Base-by-base conservation (phyloP, 2,888 invertebrate genomes). In the Microctonus brassicae region DNA sequence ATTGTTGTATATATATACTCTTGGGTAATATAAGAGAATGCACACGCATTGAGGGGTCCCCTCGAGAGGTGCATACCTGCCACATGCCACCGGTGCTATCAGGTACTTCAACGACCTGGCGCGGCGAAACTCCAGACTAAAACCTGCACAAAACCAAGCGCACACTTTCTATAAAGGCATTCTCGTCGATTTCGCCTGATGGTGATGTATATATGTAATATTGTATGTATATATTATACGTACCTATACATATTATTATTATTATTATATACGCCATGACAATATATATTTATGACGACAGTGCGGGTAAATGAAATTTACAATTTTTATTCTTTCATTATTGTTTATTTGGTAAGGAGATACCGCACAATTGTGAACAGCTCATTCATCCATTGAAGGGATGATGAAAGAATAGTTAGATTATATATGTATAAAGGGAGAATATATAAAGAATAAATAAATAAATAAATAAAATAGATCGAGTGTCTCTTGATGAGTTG, bases 141-240 rank as follows among this genome's bases (percentile, higher is more conserved):
- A 68, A 70, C 68, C 73, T 34, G 75, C 69, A 70, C 77, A 77
- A n/a, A n/a, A 77, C 75, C 76, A 73, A 73, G 77, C 78, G 78
- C 78, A 80, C 80, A 85, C 84, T 85, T 85, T 85, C 85, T 85
- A 85, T 29, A 57, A 84, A 85, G 81, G 81, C 84, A 84, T 84
- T 84, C 39, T 47, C 83, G 82, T 76, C 77, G 80, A 77, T 79
- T 81, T 81, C 78, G 80, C 79, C 62, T 47, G 47, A 20, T 36
- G 33, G 42, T 57, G 20, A 7, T 29, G 7, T 5, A 29, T 29
- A 29, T 5, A 29, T 29, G 7, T n/a, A n/a, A n/a, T n/a, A n/a
- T n/a, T n/a, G n/a, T 5, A 29, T 29, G 7, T 29, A 29, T 29
- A 29, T 42, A 60, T n/a, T n/a, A n/a, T n/a, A n/a, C n/a, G n/a